Base-by-base conservation (phyloP, 2,797 vertebrate genomes). In the Heterohyrax brucei region DNA sequence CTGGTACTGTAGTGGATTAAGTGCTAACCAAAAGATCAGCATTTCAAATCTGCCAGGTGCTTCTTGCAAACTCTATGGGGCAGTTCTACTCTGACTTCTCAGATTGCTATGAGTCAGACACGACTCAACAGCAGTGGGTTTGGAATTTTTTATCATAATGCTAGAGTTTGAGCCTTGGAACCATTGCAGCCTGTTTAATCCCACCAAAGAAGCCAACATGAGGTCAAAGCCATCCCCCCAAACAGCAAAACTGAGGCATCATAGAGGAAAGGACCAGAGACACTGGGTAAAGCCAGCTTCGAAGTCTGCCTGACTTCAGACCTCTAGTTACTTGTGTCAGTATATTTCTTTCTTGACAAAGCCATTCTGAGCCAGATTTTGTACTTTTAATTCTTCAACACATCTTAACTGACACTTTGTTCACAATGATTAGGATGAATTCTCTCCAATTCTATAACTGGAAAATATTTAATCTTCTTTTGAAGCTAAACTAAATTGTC, bases 381-480 rank as follows among this genome's bases (percentile, higher is more conserved):
- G n/a, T 80, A 19, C 39, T 53, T 24, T 5, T 68, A 59, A 62
- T 19, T 87, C 6, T 68, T 92, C 39, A 87, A 48, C 72, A 3
- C 30, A 44, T 70, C 56, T 30, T n/a, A 68, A 68, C 46, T 50
- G 26, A 50, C 39, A 79, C 10, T 22, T 12, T 81, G 30, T 66
- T 89, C 61, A 73, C 26, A 5, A 26, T 39, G 30, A 82, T 77
- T 89, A 86, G 7, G 7, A 13, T 82, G 64, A 18, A 24, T 21
- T n/a, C 1, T 26, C 10, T 4, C 24, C 62, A 64, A 18, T 81
- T 82, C 14, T 89, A 50, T 44, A 82, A 4, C 7, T 75, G 10
- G 7, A 88, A 89, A 94, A 85, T 62, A 82, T 9, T 21, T 62
- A 16, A 21, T 87, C 30, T 93, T 84, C 53, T 81, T 85, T 89